Evolutionary conservation across 1,140 invertebrate genomes (phyloP).

Genomic region (Glossosoma conforme): DNA sequence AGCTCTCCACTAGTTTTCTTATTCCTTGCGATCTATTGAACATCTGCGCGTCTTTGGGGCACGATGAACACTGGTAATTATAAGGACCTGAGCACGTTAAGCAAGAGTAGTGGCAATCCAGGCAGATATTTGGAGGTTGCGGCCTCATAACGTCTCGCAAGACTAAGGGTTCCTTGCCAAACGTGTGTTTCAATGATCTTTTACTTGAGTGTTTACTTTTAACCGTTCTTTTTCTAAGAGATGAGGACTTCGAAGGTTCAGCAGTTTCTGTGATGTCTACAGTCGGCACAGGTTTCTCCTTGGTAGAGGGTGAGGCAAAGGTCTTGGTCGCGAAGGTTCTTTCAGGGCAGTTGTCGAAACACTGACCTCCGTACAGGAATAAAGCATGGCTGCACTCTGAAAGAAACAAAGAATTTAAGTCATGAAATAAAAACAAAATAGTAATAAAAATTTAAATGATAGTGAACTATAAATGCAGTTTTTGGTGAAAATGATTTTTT

Average conservation of each 20-base stretch:
- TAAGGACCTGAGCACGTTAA: conserved; percentile 50
- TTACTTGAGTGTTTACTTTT: not conserved
- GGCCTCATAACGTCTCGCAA: conserved; percentile 19
- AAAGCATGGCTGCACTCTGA: conserved; percentile 26
- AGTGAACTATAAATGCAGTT: too few species aligned
- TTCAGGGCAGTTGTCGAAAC: conserved; percentile 17
- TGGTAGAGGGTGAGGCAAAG: not conserved
- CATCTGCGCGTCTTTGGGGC: conserved; percentile 49
- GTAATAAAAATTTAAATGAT: too few species aligned
- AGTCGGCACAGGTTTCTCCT: conserved; percentile 10
- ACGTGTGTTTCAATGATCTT: not conserved
- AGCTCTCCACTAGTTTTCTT: conserved; percentile 30
- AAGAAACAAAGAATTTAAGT: not conserved
- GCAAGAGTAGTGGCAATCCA: conserved; percentile 58
- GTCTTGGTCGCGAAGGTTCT: conserved; percentile 25
- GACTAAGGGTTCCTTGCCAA: not conserved
- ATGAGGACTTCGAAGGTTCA: conserved; percentile 8
- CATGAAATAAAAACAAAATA: not conserved
- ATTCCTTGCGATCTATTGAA: conserved; percentile 22
- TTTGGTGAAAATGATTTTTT: too few species aligned
- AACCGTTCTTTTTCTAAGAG: conserved; percentile 13
- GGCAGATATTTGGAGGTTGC: conserved; percentile 23
- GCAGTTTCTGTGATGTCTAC: not conserved
- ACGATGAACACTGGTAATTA: conserved; percentile 53
- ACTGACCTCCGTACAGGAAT: conserved; percentile 21